phyloP scores from a whole-genome alignment of 2,113 vertebrate genomes.

The Sterna hirundo region DNA sequence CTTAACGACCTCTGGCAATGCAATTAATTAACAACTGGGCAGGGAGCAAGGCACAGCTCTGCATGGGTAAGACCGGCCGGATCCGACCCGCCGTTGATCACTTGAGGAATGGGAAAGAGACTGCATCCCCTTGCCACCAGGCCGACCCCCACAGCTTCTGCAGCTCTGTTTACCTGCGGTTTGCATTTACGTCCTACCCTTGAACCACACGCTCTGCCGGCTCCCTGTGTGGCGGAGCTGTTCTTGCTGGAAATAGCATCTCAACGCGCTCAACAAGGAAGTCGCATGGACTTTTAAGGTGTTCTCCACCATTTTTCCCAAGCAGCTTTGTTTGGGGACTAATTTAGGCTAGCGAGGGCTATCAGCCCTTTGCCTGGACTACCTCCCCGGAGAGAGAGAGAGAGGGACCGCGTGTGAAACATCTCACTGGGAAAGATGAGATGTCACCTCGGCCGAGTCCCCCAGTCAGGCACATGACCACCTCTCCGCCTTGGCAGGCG shows the following conservation, averaged over 20 bases:
- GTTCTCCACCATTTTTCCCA: background rate
- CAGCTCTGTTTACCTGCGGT: slow-evolving; percentile 64
- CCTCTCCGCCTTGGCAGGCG: background rate
- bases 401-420: background rate
- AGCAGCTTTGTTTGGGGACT: background rate
- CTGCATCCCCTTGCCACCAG: background rate
- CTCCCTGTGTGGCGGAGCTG: slow-evolving; percentile 23
- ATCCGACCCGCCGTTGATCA: background rate
- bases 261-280: background rate
- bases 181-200: slow-evolving; percentile 52
- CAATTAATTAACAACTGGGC: background rate
- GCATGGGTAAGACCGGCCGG: background rate
- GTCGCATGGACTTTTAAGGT: background rate
- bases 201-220: slow-evolving; percentile 44
- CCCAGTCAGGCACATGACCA: background rate
- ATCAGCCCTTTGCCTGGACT: background rate
- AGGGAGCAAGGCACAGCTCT: background rate
- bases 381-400: background rate
- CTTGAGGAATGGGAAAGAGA: background rate
- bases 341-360: background rate
- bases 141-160: background rate
- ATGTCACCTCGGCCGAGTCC: background rate
- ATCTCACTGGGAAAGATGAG: background rate
- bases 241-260: slow-evolving; percentile 31
- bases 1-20: slow-evolving; percentile 47